Conservation (phyloP, 2,888 invertebrate genomes). For the Carcina quercana region DNA sequence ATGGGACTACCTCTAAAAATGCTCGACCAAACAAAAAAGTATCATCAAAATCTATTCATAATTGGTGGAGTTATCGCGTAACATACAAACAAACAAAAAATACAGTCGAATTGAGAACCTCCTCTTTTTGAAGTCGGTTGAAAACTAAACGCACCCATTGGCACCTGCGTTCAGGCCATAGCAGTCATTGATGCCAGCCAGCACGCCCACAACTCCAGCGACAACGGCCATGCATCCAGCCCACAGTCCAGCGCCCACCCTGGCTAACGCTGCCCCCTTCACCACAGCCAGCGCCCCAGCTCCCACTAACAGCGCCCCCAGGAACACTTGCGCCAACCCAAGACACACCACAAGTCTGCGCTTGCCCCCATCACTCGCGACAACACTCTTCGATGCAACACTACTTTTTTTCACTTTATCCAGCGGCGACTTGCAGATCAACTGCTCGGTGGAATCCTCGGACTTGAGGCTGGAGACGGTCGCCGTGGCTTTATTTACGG, state of each 20-base stretch:
- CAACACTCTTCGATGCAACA: conserved; percentile 58
- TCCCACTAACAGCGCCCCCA: conserved; percentile 77
- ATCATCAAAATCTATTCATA: no score
- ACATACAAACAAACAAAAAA: no score
- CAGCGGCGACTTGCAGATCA: conserved; percentile 73
- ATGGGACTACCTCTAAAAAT: no score
- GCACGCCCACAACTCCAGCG: conserved; percentile 76
- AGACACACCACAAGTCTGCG: conserved; percentile 62
- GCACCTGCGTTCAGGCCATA: conserved; percentile 51
- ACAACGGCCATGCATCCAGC: conserved; percentile 78
- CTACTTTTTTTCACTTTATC: conserved; percentile 38
- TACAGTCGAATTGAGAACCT: no score
- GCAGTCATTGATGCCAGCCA: conserved; percentile 75
- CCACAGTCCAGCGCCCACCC: conserved; percentile 80
- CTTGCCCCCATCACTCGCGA: conserved; percentile 41
- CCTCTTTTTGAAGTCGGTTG: no score
- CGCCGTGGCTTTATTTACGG: conserved; percentile 37
- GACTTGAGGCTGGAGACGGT: conserved; percentile 67
- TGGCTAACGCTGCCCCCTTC: conserved; percentile 73
- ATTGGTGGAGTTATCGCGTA: no score
- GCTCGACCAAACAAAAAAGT: no score
- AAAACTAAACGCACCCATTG: conserved; percentile 40
- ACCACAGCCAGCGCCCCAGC: conserved; percentile 78
- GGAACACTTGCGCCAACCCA: conserved; percentile 76
- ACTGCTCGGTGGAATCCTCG: conserved; percentile 72